Evolutionary conservation across 2,113 vertebrate genomes (phyloP).

Genomic region (Pungitius pungitius): DNA sequence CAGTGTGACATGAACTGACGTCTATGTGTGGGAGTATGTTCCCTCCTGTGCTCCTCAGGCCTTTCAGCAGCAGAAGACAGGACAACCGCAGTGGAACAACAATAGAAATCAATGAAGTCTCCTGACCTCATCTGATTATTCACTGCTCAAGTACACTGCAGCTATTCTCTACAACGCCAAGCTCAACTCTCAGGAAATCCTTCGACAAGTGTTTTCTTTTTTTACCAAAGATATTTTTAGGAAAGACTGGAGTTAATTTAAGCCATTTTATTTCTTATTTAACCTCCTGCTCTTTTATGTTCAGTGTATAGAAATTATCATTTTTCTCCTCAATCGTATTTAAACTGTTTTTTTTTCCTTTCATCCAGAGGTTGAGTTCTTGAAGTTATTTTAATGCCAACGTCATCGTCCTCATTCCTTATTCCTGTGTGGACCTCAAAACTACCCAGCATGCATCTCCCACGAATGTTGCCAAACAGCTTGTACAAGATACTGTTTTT

Average conservation of each 20-base stretch:
- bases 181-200: conserved; percentile 15
- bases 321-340: not conserved
- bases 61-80: conserved; percentile 16
- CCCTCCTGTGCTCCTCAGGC: conserved; percentile 1
- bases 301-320: not conserved
- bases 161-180: not conserved
- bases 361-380: not conserved
- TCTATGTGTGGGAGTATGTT: conserved; percentile 12
- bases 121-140: conserved; percentile 51
- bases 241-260: conserved; percentile 11
- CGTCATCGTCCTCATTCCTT: conserved; percentile 23
- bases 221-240: conserved; percentile 21
- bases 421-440: not conserved
- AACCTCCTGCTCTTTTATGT: conserved; percentile 2
- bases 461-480: not conserved
- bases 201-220: not conserved
- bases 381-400: conserved; percentile 23
- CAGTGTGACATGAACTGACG: not conserved
- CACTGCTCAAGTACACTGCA: conserved; percentile 23
- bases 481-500: not conserved
- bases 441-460: not conserved
- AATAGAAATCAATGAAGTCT: conserved; percentile 58
- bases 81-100: conserved; percentile 23
- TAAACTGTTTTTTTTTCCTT: not conserved
- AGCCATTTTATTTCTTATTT: conserved; percentile 2